Evolutionary conservation across 2,888 invertebrate genomes (phyloP), one percentile per base, ranked within the genome.

Genomic region (Heliconius cydno): DNA sequence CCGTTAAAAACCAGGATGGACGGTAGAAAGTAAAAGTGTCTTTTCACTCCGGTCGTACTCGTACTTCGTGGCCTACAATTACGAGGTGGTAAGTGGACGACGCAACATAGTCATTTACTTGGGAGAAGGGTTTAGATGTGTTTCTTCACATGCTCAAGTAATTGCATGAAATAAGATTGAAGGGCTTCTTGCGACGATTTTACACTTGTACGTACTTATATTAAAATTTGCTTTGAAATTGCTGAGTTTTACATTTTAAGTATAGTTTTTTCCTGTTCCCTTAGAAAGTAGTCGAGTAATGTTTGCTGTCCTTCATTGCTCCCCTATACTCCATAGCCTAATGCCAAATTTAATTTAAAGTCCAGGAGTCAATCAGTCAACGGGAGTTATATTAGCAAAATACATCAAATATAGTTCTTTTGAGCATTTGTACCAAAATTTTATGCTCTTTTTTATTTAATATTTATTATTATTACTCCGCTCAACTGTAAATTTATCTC

Each of bases 11-110:
- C 28, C 28, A 10, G 46, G 52, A 22, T 52, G 10, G 3, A 28
- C 52, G 57, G 25, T 65, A 25, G 65, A 65, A 75, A 75, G 63
- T 25, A 74, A 74, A 74, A 74, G 63, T 74, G 41, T 63, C 19
- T 65, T 74, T 72, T 57, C 6, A 46, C 46, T 52, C 52, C 52
- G 19, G 52, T 7, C 41, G 41, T 41, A 41, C 41, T 34, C 46
- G 46, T 6, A 46, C 15, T 28, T 9, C 28, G 19, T 25, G 65
- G 65, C 65, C 41, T 65, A 38, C 75, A 66, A 75, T 75, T 41
- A 75, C 25, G 25, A 66, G 75, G 75, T 75, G 75, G 75, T 75
- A 66, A 75, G 66, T 75, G 66, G 73, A n/a, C 60, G 75, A 28
- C 65, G 46, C 75, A 28, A 75, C 65, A 66, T 65, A 10, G 41